Base-by-base conservation (phyloP, 2,797 vertebrate species). In the Gymnodraco acuticeps region DNA sequence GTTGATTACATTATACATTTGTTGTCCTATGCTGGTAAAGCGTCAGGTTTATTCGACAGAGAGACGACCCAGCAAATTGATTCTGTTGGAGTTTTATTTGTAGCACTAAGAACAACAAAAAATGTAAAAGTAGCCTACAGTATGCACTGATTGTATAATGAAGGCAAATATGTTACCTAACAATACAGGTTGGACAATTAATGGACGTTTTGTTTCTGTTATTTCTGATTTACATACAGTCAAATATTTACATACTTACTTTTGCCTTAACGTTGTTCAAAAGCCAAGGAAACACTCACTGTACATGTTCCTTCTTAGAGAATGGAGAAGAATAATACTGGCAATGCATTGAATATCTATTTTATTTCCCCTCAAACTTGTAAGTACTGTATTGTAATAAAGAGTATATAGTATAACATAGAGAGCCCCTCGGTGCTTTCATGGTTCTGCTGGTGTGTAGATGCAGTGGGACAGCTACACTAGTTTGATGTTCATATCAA, bases 341-440 rank as follows among this genome's bases (percentile, higher is more conserved):
- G 75, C 69, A 73, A 75, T 59, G 60, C 66, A 78, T 73, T 81
- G 67, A 75, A 67, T 83, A 83, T 84, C 88, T 78, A 72, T 81
- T 83, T 83, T 78, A 79, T 83, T 83, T 87, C 87, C 83, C 75
- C 82, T 88, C 62, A 73, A 76, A 77, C 71, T 42, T 90, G 86
- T 92, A 91, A 83, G 88, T 91, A 91, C 84, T 91, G 86, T 84
- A 92, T 82, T 89, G 92, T 90, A 93, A 93, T 87, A 89, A 90
- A 92, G 74, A 81, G 48, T 82, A 79, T 86, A 89, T 88, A 88
- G 75, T 77, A 75, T 84, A 87, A 86, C 63, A 84, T 60, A 78
- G 61, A 85, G 64, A 82, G 77, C 83, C 62, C 79, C 64, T 73
- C 75, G 82, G 84, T 86, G 81, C 81, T 87, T 76, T 83, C 73